These are phyloP conservation scores for Camelus dromedarius DNA, from an alignment of 2,113 vertebrate genomes.

Conservation along the genomic window DNA sequence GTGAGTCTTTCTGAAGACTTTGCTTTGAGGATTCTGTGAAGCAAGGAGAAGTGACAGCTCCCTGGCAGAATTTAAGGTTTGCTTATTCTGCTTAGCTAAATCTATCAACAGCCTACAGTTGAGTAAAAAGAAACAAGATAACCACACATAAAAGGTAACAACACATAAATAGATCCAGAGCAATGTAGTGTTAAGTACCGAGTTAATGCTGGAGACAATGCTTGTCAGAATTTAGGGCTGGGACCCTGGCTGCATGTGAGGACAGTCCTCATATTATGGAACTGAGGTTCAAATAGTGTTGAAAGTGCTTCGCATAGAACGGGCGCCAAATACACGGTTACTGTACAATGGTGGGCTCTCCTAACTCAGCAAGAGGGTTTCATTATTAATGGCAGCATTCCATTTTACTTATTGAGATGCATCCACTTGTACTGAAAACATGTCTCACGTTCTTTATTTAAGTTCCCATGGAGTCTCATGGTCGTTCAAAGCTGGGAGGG, in stretches of 20 bases:
- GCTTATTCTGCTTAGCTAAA: conserved; percentile 15
- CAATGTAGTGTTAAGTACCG: neutral
- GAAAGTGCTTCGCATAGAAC: neutral
- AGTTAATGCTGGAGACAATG: neutral
- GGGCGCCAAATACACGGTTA: neutral
- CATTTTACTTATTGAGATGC: neutral
- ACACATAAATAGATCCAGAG: neutral
- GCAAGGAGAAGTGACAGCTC: conserved; percentile 36
- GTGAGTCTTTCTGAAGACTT: conserved; percentile 40
- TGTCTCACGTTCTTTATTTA: neutral
- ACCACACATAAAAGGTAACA: conserved; percentile 3
- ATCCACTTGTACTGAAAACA: neutral
- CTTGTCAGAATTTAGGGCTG: neutral
- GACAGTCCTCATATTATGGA: neutral
- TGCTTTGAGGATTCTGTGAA: conserved; percentile 45
- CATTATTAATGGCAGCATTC: neutral
- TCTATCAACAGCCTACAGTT: conserved; percentile 15
- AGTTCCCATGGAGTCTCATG: neutral
- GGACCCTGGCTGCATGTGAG: neutral
- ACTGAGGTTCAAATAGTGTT: neutral
- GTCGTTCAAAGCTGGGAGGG: neutral
- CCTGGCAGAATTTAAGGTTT: conserved; percentile 7
- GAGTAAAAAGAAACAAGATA: conserved; percentile 20
- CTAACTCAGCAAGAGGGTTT: neutral
- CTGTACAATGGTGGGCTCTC: neutral